A percentile compares a stretch with the other conserved stretches of the same genome.
These are phyloP conservation scores for Drosophila villosipedis DNA, from an alignment of 2,888 invertebrate genomes.

Conservation along the genomic window DNA sequence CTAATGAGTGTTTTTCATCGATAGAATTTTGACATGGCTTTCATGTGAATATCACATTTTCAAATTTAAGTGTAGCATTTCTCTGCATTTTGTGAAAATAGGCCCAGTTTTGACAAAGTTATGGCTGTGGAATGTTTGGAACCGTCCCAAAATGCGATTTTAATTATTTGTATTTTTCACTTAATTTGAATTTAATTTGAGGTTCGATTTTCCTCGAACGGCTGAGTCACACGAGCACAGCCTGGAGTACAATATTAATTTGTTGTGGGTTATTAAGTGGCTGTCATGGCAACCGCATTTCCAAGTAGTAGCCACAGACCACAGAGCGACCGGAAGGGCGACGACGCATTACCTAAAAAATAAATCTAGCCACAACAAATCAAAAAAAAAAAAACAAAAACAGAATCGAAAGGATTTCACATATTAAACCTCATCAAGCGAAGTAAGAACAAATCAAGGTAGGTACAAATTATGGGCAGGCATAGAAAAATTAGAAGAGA, in stretches of 20 bases:
- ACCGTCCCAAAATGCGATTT: not conserved
- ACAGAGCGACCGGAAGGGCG: conserved; percentile 30
- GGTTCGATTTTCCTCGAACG: conserved; percentile 1
- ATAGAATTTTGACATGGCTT: not conserved
- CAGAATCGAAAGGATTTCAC: conserved; percentile 44
- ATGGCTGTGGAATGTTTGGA: not conserved
- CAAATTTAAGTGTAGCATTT: not conserved
- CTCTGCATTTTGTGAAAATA: not conserved
- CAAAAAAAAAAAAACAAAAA: not conserved
- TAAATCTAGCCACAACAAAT: conserved; percentile 34
- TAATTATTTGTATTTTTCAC: not conserved
- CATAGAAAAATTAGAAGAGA: conserved; percentile 73
- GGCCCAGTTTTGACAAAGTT: not conserved
- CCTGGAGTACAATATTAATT: conserved; percentile 20
- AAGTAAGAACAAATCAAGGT: conserved; percentile 43
- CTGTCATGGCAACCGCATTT: conserved; percentile 57
- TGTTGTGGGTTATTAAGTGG: conserved; percentile 46
- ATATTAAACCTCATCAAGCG: conserved; percentile 50
- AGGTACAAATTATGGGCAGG: conserved; percentile 68
- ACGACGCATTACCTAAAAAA: conserved; percentile 5
- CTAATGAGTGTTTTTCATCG: not conserved
- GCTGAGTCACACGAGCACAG: conserved; percentile 32
- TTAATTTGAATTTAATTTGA: conserved; percentile 14
- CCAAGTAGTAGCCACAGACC: conserved; percentile 28
- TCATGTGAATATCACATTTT: not conserved